Conservation (phyloP, 2,888 invertebrate species). For the Andricus quercusramuli region DNA sequence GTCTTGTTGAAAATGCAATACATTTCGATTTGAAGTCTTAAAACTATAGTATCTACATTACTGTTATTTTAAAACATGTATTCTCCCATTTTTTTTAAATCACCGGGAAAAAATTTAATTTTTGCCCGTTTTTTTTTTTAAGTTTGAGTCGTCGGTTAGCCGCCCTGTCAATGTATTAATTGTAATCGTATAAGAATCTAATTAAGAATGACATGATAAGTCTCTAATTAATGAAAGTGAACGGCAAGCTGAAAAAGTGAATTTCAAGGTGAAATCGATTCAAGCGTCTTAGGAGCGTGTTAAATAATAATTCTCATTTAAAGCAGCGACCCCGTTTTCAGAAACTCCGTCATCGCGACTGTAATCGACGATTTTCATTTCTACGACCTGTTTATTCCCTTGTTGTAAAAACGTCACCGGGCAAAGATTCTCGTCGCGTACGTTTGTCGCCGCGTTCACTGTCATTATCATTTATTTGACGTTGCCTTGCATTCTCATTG, state of each 20-base stretch:
- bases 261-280: slow-evolving; percentile 28
- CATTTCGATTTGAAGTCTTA: too few relatives aligned
- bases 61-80: too few relatives aligned
- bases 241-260: background rate
- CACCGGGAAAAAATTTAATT: too few relatives aligned
- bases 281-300: slow-evolving; percentile 4
- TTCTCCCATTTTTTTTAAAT: too few relatives aligned
- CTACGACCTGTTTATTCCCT: slow-evolving; percentile 25
- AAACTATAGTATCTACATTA: too few relatives aligned
- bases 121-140: too few relatives aligned
- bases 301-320: slow-evolving; percentile 35
- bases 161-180: too few relatives aligned
- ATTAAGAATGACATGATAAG: background rate
- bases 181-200: too few relatives aligned
- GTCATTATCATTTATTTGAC: slow-evolving; percentile 38
- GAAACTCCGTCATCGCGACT: slow-evolving; percentile 17
- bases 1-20: too few relatives aligned
- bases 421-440: slow-evolving; percentile 20
- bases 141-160: too few relatives aligned
- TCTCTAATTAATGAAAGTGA: slow-evolving; percentile 16
- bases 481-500: slow-evolving; percentile 23
- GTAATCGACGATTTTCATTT: slow-evolving; percentile 37
- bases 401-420: slow-evolving; percentile 26
- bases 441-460: slow-evolving; percentile 4
- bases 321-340: slow-evolving; percentile 22